Evolutionary conservation across 2,113 vertebrate genomes (phyloP), one percentile per base, ranked within the genome.

Genomic region (Nesogale talazaci): DNA sequence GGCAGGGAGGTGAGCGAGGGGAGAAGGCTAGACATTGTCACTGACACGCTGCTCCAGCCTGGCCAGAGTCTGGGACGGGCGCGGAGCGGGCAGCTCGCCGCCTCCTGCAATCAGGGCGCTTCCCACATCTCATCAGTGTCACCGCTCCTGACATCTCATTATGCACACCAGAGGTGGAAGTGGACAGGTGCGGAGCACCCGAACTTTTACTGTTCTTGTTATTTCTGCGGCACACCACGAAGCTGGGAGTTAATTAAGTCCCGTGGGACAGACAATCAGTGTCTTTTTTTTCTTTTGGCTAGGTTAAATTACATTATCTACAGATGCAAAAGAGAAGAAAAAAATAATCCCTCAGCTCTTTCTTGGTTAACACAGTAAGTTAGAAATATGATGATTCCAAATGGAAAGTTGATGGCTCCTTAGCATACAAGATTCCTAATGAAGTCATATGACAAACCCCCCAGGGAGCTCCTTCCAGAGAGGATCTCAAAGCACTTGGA

Each of bases 221-320:
- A 98, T 97, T 97, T 97, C 95, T 90, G 86, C 19, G 29, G 84
- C 4, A 38, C 84, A 95, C 96, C 97, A 1, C 90, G 96, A 96
- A 97, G 95, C 97, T 93, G 93, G 89, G 95, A 98, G 97, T 95
- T 98, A 98, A 98, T 98, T 98, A 98, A 98, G 97, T 98, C 98
- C 98, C 98, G 34, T 98, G 98, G 98, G 98, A 98, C 97, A 97
- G 86, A 94, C 96, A 97, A 98, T 97, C 96, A 96, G 96, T 91
- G 93, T 91, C 91, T 95, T 86, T 94, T 89, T 96, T 93, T 96
- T 46, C 14, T 52, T 52, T 52, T 52, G 92, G 4, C 95, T 93
- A 94, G 89, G 94, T 94, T 98, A 98, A 98, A 98, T 96, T 97
- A 93, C 61, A 95, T 98, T 97, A 96, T 95, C 96, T 95, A 96